Evolutionary conservation across 2,888 invertebrate species (phyloP), one percentile per base, ranked within the genome.

Genomic region (Smittia sp.): DNA sequence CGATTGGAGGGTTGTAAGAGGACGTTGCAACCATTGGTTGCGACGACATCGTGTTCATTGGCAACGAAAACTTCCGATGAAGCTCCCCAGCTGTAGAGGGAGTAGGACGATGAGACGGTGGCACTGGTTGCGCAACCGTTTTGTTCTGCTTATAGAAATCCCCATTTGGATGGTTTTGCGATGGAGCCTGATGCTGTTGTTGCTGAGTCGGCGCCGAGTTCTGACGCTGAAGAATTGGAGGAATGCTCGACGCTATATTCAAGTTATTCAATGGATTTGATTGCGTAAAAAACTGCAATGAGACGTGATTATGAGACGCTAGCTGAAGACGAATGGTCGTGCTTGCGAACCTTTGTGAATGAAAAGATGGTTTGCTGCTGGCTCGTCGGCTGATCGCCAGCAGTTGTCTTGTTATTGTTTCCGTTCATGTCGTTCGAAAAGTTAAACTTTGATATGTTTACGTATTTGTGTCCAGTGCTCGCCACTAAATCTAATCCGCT

Each of bases 401-500:
- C 39, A 41, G 72, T 24, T 1, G 41, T 65, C 24, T 39, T 65
- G n/a, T 46, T 65, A 63, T 41, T 73, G 46, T 73, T 73, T 20
- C 73, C 73, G 32, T 73, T 73, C 65, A 65, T 65, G 32, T 73
- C 65, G 65, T 46, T 73, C 18, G 65, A 13, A 22, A 73, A 73
- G 20, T 52, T 73, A 46, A 73, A 73, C 41, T 73, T 73, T 41
- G 73, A 73, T 73, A 73, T 73, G 65, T 73, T 65, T 63, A 63
- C 65, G 63, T 46, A 41, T 46, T 73, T 73, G 20, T 69, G 46
- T 72, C 74, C 74, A 77, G 86, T 87, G 77, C 86, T 88, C 75
- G 91, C 90, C 78, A 91, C 90, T 79, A 91, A 87, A 81, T 93
- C 92, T 77, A 93, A 85, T 74, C 92, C 93, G 83, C 92, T 91